A percentile compares a stretch with the other conserved stretches of the same genome.
Evolutionary conservation across 1,140 invertebrate genomes (phyloP).

Genomic region (Oppia nitens): DNA sequence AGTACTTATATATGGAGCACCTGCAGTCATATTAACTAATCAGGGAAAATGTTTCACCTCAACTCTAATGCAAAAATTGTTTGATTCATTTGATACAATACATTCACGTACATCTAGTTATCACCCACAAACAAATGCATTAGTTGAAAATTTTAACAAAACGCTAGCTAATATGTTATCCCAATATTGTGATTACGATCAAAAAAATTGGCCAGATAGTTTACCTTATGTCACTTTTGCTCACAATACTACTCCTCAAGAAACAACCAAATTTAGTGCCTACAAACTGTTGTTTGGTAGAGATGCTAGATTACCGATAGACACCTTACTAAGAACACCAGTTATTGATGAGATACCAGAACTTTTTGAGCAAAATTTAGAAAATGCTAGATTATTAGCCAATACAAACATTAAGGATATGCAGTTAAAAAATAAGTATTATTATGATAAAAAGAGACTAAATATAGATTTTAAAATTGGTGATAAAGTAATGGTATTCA

Average conservation of each 20-base stretch:
- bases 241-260: conserved; percentile 31
- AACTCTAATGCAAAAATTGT: conserved; percentile 11
- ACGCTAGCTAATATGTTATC: conserved; percentile 13
- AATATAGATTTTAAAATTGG: not conserved
- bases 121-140: conserved; percentile 19
- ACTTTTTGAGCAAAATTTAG: not conserved
- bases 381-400: not conserved
- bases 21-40: conserved; percentile 26
- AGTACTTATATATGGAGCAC: conserved; percentile 26
- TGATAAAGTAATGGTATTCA: conserved; percentile 13
- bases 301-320: conserved; percentile 21
- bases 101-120: conserved; percentile 7
- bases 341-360: not conserved
- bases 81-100: conserved; percentile 6
- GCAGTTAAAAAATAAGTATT: not conserved
- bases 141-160: conserved; percentile 19
- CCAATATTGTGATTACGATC: conserved; percentile 24
- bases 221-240: conserved; percentile 29
- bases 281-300: conserved; percentile 31
- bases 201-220: conserved; percentile 31
- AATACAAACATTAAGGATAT: not conserved
- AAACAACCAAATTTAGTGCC: conserved; percentile 27
- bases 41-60: conserved; percentile 31
- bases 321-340: not conserved
- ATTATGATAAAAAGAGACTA: not conserved